Evolutionary conservation across 2,888 invertebrate genomes (phyloP).

Genomic region (Lasioglossum oenotherae): DNA sequence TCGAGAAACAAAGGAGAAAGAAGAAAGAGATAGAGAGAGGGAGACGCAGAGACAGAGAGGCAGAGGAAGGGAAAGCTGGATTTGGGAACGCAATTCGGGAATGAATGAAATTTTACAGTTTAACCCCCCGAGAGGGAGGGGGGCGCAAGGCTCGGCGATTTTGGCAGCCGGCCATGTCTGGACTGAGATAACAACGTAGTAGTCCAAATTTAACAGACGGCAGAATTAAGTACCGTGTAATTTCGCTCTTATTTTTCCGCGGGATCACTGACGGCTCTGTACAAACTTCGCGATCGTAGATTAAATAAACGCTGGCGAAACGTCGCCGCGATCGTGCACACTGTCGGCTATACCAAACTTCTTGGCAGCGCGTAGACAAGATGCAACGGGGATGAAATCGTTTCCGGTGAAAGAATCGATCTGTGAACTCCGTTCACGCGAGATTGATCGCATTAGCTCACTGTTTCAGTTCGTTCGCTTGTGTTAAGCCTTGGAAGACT

Average conservation of each 20-base stretch:
- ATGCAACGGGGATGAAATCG: background rate
- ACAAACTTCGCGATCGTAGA: slow-evolving; percentile 46
- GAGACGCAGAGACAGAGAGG: background rate
- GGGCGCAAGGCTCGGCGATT: slow-evolving; percentile 29
- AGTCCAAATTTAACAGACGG: slow-evolving; percentile 57
- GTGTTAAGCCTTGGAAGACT: background rate
- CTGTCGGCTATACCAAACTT: slow-evolving; percentile 28
- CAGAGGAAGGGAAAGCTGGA: background rate
- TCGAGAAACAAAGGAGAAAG: slow-evolving; percentile 41
- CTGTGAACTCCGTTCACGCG: background rate
- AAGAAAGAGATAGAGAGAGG: slow-evolving; percentile 23
- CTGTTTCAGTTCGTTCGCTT: background rate
- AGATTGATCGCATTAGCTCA: background rate
- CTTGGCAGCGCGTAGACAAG: slow-evolving; percentile 33
- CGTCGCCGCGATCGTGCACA: background rate
- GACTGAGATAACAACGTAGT: slow-evolving; percentile 49
- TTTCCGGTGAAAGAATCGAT: background rate
- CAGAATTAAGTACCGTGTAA: slow-evolving; percentile 58
- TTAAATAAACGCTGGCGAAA: slow-evolving; percentile 41
- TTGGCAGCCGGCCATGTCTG: slow-evolving; percentile 48
- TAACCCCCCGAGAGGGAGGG: background rate
- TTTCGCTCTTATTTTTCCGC: slow-evolving; percentile 55
- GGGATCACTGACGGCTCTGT: slow-evolving; percentile 44
- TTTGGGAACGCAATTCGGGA: slow-evolving; percentile 27
- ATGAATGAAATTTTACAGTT: slow-evolving; percentile 58